These are phyloP conservation scores for Zaprionus lachaisei DNA, from an alignment of 1,140 invertebrate genomes.

Conservation along the genomic window DNA sequence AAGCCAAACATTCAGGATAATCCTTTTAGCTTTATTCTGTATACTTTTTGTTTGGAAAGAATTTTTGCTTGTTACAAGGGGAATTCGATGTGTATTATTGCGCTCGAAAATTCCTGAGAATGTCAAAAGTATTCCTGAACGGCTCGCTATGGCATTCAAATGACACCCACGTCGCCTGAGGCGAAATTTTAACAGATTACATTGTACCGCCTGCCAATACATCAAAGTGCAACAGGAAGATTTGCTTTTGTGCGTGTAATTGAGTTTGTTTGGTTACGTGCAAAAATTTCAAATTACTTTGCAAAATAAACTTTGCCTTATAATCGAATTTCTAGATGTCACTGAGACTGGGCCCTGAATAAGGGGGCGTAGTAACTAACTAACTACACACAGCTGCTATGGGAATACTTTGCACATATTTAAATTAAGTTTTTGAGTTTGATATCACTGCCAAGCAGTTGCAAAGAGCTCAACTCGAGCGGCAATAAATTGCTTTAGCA, in stretches of 20 bases:
- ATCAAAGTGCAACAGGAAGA: constrained; percentile 43
- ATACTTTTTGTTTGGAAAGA: neutral
- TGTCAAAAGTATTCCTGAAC: constrained; percentile 5
- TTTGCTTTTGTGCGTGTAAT: constrained; percentile 36
- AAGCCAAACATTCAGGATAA: neutral
- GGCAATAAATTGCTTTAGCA: constrained; percentile 33
- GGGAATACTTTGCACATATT: constrained; percentile 5
- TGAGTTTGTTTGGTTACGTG: constrained; percentile 42
- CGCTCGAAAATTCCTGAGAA: constrained; percentile 3
- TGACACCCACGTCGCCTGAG: neutral
- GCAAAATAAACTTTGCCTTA: constrained; percentile 14
- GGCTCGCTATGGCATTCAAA: neutral
- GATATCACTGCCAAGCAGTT: neutral
- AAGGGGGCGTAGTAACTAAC: neutral
- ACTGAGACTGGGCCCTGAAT: neutral
- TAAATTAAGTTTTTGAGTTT: constrained; percentile 19
- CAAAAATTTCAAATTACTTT: constrained; percentile 32
- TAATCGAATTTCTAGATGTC: constrained; percentile 16
- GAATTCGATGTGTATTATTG: constrained; percentile 12
- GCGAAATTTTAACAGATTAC: constrained; percentile 36
- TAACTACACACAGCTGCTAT: neutral
- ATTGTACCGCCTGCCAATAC: constrained; percentile 3
- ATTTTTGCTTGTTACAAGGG: constrained; percentile 14
- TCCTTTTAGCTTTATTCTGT: neutral
- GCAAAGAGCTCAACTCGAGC: neutral